phyloP scores from a whole-genome alignment of 1,140 invertebrate species.

The Heliconius himera region DNA sequence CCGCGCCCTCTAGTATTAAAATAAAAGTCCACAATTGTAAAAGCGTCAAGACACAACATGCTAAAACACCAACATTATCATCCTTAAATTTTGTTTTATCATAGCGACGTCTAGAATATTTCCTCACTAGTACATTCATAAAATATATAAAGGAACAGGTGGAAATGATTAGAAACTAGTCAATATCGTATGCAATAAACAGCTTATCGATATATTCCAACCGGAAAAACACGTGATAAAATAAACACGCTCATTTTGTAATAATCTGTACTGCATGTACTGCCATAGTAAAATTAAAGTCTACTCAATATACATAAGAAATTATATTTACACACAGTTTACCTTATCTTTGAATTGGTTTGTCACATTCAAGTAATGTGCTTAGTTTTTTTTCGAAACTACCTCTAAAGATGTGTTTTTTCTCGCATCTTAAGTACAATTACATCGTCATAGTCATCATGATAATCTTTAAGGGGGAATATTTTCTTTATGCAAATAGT shows the following conservation, averaged over 20 bases:
- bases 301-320: not conserved
- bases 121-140: constrained; percentile 16
- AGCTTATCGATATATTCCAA: constrained; percentile 32
- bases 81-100: constrained; percentile 14
- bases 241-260: constrained; percentile 31
- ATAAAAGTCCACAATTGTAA: no score
- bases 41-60: not conserved
- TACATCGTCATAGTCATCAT: not conserved
- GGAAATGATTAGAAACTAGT: constrained; percentile 36
- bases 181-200: constrained; percentile 28
- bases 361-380: not conserved
- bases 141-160: constrained; percentile 29
- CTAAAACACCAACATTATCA: not conserved
- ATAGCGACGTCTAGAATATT: not conserved
- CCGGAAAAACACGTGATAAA: constrained; percentile 38
- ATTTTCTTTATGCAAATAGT: no score
- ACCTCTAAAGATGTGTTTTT: not conserved
- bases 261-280: constrained; percentile 18
- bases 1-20: no score
- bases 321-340: not conserved
- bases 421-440: not conserved
- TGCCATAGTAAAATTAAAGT: constrained; percentile 7
- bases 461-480: not conserved
- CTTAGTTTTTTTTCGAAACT: not conserved
- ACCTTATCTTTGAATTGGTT: not conserved